Percentiles rank a stretch among this genome's conserved stretches.
phyloP scores from a whole-genome alignment of 2,113 vertebrate genomes.

The Cygnus atratus region DNA sequence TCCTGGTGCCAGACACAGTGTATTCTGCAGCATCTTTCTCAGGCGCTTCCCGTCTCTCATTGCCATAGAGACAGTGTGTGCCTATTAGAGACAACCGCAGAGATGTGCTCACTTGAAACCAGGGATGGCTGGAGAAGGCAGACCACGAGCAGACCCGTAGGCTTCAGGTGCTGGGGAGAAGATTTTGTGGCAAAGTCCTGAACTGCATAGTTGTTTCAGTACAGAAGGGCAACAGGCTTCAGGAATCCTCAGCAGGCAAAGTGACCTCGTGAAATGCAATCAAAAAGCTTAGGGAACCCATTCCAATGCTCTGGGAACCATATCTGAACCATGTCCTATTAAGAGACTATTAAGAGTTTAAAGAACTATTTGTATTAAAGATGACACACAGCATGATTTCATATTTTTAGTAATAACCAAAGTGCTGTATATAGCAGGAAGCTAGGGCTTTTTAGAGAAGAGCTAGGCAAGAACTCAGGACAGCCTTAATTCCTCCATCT shows the following conservation, averaged over 20 bases:
- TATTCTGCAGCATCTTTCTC: slow-evolving; percentile 55
- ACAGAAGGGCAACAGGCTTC: neutral
- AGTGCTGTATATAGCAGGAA: neutral
- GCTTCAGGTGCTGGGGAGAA: neutral
- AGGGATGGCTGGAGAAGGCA: neutral
- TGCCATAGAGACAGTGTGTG: slow-evolving; percentile 65
- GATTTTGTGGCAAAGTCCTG: neutral
- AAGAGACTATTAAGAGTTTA: too few relatives aligned
- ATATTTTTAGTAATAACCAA: neutral
- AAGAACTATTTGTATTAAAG: neutral
- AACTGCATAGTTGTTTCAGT: neutral
- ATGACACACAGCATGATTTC: neutral
- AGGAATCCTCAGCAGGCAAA: neutral
- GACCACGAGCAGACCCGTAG: neutral
- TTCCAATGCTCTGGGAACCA: neutral
- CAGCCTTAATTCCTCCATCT: neutral
- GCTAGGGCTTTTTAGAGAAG: neutral
- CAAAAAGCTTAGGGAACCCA: neutral
- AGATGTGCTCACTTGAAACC: neutral
- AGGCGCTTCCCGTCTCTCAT: slow-evolving; percentile 31
- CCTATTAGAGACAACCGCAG: slow-evolving; percentile 15
- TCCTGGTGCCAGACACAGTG: slow-evolving; percentile 53
- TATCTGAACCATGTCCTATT: neutral
- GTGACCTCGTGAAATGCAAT: neutral
- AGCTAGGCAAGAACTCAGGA: neutral